Conservation (phyloP, 2,888 invertebrate species). For the Carcina quercana region DNA sequence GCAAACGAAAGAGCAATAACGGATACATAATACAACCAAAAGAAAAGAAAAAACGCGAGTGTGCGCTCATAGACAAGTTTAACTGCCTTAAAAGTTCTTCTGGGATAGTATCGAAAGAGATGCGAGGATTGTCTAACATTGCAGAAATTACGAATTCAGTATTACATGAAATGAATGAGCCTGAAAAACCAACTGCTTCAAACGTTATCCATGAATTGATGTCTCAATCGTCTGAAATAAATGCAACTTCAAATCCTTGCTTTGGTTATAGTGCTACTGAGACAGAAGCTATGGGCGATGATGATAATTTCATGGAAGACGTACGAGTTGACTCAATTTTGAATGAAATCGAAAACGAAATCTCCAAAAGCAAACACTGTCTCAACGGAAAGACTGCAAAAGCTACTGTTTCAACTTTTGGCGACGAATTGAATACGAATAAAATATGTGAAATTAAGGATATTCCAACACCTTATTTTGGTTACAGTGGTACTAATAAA, state of each 20-base stretch:
- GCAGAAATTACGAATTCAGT: slow-evolving; percentile 22
- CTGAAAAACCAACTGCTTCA: not conserved
- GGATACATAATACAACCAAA: slow-evolving; percentile 31
- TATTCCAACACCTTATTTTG: no score
- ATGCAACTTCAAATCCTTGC: no score
- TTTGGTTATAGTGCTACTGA: no score
- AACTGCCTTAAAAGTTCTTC: slow-evolving; percentile 43
- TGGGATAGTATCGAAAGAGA: slow-evolving; percentile 30
- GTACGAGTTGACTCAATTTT: no score
- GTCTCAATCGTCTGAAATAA: no score
- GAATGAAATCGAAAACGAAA: no score
- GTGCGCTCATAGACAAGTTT: slow-evolving; percentile 38
- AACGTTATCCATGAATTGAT: not conserved
- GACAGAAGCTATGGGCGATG: no score
- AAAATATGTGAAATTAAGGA: no score
- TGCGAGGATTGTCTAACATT: slow-evolving; percentile 27
- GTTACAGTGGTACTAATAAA: no score
- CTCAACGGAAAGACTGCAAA: not conserved
- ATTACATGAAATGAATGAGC: slow-evolving; percentile 19
- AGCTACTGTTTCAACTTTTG: no score
- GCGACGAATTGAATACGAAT: not conserved
- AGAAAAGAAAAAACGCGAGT: slow-evolving; percentile 54
- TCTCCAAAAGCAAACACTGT: no score
- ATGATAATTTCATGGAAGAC: no score
- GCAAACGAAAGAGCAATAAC: slow-evolving; percentile 41